A percentile compares a stretch with the other conserved stretches of the same genome.
These are phyloP conservation scores for Drosophila murphyi DNA, from an alignment of 1,140 invertebrate genomes.

Conservation along the genomic window DNA sequence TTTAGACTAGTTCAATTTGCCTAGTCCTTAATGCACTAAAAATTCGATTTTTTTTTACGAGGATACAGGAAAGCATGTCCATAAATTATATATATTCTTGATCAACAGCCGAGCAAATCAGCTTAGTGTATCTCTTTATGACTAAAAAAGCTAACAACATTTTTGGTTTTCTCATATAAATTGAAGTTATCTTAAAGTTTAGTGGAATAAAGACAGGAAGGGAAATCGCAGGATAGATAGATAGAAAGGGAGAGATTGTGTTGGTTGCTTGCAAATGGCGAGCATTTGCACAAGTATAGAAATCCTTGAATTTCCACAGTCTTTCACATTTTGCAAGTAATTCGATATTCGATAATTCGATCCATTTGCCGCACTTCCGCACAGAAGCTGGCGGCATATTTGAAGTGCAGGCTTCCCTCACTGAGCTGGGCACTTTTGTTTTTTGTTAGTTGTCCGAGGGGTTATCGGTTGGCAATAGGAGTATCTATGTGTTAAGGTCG, in stretches of 20 bases:
- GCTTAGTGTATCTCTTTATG: no score
- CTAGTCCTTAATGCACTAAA: slow-evolving; percentile 12
- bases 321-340: background rate
- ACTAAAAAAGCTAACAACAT: no score
- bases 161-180: no score
- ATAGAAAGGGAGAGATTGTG: background rate
- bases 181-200: no score
- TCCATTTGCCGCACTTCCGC: background rate
- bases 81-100: no score
- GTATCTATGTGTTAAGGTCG: slow-evolving; percentile 2
- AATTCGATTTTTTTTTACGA: background rate
- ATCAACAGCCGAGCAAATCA: no score
- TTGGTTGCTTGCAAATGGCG: background rate
- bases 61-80: no score
- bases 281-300: background rate
- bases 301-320: background rate
- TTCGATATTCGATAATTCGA: slow-evolving; percentile 5
- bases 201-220: no score
- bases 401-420: background rate
- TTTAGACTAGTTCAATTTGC: slow-evolving; percentile 62
- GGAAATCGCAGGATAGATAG: no score
- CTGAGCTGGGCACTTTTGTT: background rate
- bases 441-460: no score
- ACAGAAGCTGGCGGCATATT: background rate
- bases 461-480: no score